phyloP scores from a whole-genome alignment of 2,113 vertebrate genomes.

The Tachuris rubrigastra region DNA sequence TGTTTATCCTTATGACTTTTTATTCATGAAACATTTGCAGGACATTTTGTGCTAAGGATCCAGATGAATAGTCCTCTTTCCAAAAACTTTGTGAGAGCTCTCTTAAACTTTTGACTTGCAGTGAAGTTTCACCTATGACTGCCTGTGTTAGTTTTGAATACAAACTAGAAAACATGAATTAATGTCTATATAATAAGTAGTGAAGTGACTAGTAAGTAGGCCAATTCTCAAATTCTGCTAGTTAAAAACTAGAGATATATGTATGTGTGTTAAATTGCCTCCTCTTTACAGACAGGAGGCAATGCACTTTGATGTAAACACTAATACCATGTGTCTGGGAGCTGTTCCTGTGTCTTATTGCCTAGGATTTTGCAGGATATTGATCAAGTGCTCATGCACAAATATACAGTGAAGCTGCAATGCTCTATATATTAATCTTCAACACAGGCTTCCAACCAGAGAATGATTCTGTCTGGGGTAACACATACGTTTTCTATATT shows the following conservation, averaged over 20 bases:
- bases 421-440: not conserved
- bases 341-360: not conserved
- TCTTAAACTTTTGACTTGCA: not conserved
- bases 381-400: not conserved
- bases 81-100: not conserved
- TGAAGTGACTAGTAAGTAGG: not conserved
- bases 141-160: not conserved
- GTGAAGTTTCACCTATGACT: not conserved
- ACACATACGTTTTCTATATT: accelerated
- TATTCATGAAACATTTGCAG: not conserved
- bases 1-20: not conserved
- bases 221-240: not conserved
- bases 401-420: not conserved
- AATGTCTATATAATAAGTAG: not conserved
- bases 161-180: not conserved
- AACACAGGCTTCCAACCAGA: not conserved
- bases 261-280: not conserved
- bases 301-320: not conserved
- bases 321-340: not conserved
- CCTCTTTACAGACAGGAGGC: not conserved
- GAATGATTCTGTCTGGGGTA: not conserved
- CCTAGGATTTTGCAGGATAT: not conserved
- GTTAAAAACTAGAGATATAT: not conserved
- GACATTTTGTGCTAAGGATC: not conserved
- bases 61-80: not conserved